Evolutionary conservation across 2,797 vertebrate species (phyloP).

Genomic region (Falco naumanni): DNA sequence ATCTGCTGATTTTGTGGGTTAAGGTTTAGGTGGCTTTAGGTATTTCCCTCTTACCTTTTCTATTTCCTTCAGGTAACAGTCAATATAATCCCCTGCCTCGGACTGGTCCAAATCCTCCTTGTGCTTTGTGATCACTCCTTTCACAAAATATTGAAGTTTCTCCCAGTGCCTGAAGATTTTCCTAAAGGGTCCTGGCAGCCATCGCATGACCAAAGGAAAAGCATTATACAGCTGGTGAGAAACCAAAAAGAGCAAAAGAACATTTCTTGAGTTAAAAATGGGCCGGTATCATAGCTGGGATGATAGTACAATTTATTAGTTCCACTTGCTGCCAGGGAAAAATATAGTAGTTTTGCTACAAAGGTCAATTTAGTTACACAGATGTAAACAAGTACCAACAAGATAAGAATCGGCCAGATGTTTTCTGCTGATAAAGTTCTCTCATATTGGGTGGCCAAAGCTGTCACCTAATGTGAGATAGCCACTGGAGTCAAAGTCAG

Average conservation of each 20-base stretch:
- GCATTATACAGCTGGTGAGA: slow-evolving; percentile 72
- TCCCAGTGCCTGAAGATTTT: slow-evolving; percentile 66
- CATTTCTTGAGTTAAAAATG: neutral
- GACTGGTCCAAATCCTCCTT: slow-evolving; percentile 74
- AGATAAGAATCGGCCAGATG: neutral
- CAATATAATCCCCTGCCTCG: slow-evolving; percentile 79
- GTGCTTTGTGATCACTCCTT: slow-evolving; percentile 73
- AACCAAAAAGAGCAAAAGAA: neutral
- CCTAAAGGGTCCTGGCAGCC: slow-evolving; percentile 81
- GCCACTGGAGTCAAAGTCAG: neutral
- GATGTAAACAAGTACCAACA: neutral
- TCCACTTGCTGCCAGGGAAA: neutral
- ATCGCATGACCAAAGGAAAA: slow-evolving; percentile 79
- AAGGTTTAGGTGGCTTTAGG: neutral
- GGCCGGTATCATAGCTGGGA: neutral
- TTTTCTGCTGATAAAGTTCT: neutral
- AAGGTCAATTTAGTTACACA: neutral
- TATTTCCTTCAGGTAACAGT: slow-evolving; percentile 83
- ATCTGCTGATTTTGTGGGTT: neutral
- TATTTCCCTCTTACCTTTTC: slow-evolving; percentile 72
- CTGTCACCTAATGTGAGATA: neutral
- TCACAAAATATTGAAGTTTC: slow-evolving; percentile 74
- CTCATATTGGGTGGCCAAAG: neutral
- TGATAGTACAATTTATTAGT: neutral
- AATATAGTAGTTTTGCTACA: neutral